Evolutionary conservation across 2,113 vertebrate genomes (phyloP), one percentile per base, ranked within the genome.

Genomic region (Sebastes fasciatus): DNA sequence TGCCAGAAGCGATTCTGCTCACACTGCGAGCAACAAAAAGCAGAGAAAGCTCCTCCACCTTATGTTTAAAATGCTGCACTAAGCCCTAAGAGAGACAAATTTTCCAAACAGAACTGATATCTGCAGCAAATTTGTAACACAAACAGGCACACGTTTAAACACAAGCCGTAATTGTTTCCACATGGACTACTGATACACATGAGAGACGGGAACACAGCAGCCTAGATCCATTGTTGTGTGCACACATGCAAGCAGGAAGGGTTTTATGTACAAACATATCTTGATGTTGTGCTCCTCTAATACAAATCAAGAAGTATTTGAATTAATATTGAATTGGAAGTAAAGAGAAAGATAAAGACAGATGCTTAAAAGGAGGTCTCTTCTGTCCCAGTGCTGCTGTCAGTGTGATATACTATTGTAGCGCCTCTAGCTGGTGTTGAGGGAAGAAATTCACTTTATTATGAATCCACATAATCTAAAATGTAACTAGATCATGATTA

Each of bases 401-500:
- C 78, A 83, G 51, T 54, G 40, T 51, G 16, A 45, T 21, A 4
- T 23, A 6, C 12, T 40, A 76, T 58, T 49, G 63, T 5, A 43
- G 57, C 2, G 19, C 43, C 42, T 79, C 4, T 6, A 1, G 64
- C 64, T 66, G 46, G 6, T 48, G 23, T 34, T 34, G 77, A 48
- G 55, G 10, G 66, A 62, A 71, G 34, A 80, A 55, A 76, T 8
- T 55, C 26, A 26, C 67, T 82, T 49, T 42, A 42, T 75, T 61
- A 80, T 70, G 2, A 82, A 42, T 43, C 46, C 8, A 40, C 72
- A 61, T 79, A 19, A 85, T 84, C 68, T 86, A 81, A 78, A 88
- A 90, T 87, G 65, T 68, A 90, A 90, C 77, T 72, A 72, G 66
- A 91, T 78, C 81, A 67, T 13, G 40, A 69, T 74, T 80, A 60